These are phyloP conservation scores for Seriola dumerili DNA, from an alignment of 2,113 vertebrate genomes.

Conservation along the genomic window DNA sequence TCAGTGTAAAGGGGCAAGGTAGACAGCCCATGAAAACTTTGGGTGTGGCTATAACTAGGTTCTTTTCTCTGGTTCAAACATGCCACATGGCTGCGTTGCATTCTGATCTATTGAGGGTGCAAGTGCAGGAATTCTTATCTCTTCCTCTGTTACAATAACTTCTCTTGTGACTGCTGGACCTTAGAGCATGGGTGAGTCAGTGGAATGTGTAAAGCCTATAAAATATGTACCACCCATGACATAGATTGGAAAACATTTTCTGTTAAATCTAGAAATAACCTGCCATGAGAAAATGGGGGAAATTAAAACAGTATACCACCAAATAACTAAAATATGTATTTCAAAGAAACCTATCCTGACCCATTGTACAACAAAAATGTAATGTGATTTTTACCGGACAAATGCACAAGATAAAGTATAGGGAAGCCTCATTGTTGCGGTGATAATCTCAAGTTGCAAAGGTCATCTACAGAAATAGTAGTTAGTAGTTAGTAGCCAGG, in stretches of 20 bases:
- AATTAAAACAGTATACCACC: background rate
- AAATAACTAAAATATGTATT: background rate
- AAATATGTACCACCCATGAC: background rate
- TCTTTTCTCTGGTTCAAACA: conserved; percentile 6
- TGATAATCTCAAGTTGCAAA: conserved; percentile 14
- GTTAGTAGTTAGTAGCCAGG: background rate
- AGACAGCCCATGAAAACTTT: background rate
- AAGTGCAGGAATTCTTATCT: background rate
- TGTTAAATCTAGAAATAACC: background rate
- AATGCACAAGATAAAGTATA: conserved; percentile 1
- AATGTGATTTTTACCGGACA: background rate
- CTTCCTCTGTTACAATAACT: background rate
- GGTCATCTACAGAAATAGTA: background rate
- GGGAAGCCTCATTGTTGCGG: background rate
- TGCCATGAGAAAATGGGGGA: background rate
- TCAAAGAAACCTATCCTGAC: background rate
- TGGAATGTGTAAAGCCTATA: background rate
- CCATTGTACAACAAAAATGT: background rate
- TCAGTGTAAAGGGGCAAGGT: background rate
- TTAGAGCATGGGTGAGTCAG: background rate
- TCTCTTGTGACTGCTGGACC: background rate
- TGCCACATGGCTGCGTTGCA: background rate
- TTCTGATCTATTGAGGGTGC: background rate
- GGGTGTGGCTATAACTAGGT: background rate
- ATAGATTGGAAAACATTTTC: background rate